These are phyloP conservation scores for Malacosoma neustria DNA, from an alignment of 2,888 invertebrate genomes.

Conservation along the genomic window DNA sequence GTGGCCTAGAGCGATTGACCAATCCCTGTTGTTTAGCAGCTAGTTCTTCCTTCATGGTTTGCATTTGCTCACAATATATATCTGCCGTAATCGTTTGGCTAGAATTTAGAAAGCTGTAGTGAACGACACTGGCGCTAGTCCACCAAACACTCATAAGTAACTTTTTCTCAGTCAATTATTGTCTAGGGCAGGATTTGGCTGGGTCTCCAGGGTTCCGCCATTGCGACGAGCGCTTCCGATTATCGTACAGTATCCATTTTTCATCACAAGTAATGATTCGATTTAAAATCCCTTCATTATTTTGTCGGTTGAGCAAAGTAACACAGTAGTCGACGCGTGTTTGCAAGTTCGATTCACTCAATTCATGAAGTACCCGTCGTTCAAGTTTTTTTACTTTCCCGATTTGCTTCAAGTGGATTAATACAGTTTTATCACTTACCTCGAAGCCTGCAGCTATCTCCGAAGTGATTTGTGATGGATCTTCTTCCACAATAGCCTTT, in stretches of 20 bases:
- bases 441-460: constrained; percentile 1
- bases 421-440: constrained; percentile 1
- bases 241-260: too few relatives aligned
- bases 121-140: constrained; percentile 8
- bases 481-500: too few relatives aligned
- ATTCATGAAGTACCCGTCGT: too few relatives aligned
- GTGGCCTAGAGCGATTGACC: constrained; percentile 10
- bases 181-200: constrained; percentile 11
- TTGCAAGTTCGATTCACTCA: too few relatives aligned
- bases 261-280: too few relatives aligned
- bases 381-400: constrained; percentile 2
- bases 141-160: constrained; percentile 9
- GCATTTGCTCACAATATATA: constrained; percentile 8
- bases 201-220: too few relatives aligned
- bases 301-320: too few relatives aligned
- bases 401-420: constrained; percentile 4
- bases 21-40: constrained; percentile 3
- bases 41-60: constrained; percentile 11
- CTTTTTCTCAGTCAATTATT: constrained; percentile 14
- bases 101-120: constrained; percentile 4
- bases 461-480: too few relatives aligned
- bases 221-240: too few relatives aligned
- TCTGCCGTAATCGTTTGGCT: constrained; percentile 8
- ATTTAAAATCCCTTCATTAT: too few relatives aligned
- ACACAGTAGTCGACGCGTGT: too few relatives aligned